Percentiles rank a stretch among this genome's conserved stretches.
These are phyloP conservation scores for Spea bombifrons DNA, from an alignment of 2,113 vertebrate genomes.

Conservation along the genomic window DNA sequence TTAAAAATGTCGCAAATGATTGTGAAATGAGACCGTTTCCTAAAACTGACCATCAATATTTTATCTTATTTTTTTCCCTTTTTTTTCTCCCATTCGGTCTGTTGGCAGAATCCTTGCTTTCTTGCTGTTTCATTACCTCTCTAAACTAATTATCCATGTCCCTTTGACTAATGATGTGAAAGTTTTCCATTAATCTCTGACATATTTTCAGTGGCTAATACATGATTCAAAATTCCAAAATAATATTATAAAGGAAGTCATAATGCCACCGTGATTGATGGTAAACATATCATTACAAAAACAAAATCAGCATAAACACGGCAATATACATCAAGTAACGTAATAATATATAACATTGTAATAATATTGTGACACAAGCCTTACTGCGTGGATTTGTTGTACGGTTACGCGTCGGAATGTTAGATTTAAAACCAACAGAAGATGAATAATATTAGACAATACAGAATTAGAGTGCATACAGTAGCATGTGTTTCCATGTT, in stretches of 20 bases:
- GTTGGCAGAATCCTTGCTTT: conserved; percentile 14
- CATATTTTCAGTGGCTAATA: conserved; percentile 46
- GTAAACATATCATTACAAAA: conserved; percentile 39
- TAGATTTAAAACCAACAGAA: conserved; percentile 11
- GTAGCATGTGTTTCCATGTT: too few species aligned
- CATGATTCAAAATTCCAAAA: conserved; percentile 40
- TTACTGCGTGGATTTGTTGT: conserved; percentile 1
- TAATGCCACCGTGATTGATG: conserved; percentile 43
- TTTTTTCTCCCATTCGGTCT: not conserved
- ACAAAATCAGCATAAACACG: conserved; percentile 24
- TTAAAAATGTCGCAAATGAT: too few species aligned
- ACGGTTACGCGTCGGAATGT: not conserved
- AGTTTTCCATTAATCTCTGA: conserved; percentile 45
- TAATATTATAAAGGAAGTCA: conserved; percentile 47
- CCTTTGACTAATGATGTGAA: conserved; percentile 41
- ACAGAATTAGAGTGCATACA: too few species aligned
- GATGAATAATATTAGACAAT: too few species aligned
- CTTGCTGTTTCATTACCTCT: conserved; percentile 39
- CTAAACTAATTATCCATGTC: conserved; percentile 48
- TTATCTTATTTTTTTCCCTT: not conserved
- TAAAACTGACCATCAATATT: conserved; percentile 24
- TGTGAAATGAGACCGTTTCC: not conserved
- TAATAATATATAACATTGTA: conserved; percentile 16
- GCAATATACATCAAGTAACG: conserved; percentile 27
- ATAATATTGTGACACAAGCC: conserved; percentile 6